These are phyloP conservation scores for Vollenhovia emeryi DNA, from an alignment of 1,140 invertebrate genomes.

Conservation along the genomic window DNA sequence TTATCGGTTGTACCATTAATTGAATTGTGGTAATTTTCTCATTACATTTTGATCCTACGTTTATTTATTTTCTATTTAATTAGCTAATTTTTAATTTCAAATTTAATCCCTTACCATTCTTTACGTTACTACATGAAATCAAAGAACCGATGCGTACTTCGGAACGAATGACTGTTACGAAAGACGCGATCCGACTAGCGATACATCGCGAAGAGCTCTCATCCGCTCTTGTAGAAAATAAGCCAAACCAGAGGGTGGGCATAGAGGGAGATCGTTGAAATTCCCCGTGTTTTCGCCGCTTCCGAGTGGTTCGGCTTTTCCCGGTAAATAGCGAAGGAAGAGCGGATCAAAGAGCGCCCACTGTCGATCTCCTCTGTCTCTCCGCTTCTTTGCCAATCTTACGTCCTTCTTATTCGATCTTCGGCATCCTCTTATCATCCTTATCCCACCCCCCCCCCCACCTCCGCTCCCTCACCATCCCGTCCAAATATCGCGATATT, in stretches of 20 bases:
- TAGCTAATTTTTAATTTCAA: not conserved
- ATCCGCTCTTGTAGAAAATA: slow-evolving; percentile 40
- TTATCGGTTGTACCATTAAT: not conserved
- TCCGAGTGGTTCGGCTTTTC: slow-evolving; percentile 22
- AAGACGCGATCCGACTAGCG: slow-evolving; percentile 17
- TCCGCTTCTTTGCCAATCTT: not conserved
- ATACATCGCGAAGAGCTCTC: slow-evolving; percentile 13
- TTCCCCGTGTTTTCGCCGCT: slow-evolving; percentile 40
- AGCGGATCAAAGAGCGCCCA: slow-evolving; percentile 48
- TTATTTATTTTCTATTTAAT: not conserved
- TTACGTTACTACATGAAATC: not conserved
- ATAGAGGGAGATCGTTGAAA: slow-evolving; percentile 38
- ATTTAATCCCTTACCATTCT: not conserved
- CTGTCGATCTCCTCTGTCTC: not conserved
- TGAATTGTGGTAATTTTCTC: not conserved
- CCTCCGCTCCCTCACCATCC: not conserved
- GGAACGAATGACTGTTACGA: not conserved
- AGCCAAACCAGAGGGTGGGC: slow-evolving; percentile 15
- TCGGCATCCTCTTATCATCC: slow-evolving; percentile 44
- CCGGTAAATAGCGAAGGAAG: slow-evolving; percentile 8
- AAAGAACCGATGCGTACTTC: not conserved
- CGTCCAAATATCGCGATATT: slow-evolving; percentile 56
- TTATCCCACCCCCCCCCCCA: not conserved
- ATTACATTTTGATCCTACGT: not conserved
- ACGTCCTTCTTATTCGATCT: slow-evolving; percentile 17